Base-by-base conservation (phyloP, 2,797 vertebrate species). In the Picus viridis region DNA sequence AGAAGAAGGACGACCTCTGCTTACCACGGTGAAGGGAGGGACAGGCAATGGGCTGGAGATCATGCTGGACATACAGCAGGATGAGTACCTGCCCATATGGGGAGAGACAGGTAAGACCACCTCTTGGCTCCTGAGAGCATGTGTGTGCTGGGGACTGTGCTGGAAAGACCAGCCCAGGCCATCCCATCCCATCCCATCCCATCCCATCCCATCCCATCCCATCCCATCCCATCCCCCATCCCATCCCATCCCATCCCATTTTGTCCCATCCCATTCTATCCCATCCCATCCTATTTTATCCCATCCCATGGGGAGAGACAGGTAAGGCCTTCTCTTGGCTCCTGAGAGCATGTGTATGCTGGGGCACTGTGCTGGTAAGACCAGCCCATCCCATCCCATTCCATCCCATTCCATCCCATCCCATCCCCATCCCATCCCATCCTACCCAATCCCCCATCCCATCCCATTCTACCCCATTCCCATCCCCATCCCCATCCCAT, bases 1-100 rank as follows among this genome's bases (percentile, higher is more conserved):
- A 63, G 99, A 99, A 96, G 99, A 99, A 53, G 99, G 99, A 64
- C 98, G 98, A 90, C 98, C 98, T 73, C 98, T 99, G 80, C 98
- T 99, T 91, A 99, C 99, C 90, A 99, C 99, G 1, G 99, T 99
- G 97, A 99, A 99, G 96, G 99, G 99, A 57, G 99, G 99, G 18
- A 99, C 99, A 12, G 99, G 99, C 85, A 99, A 99, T 34, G 99
- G 99, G 16, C 95, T 99, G 96, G 99, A 99, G 97, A 99, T 99
- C 97, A 99, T 99, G 99, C 96, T 99, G 94, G 99, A 99, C 97
- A 99, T 99, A 95, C 99, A 99, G 97, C 99, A 99, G 95, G 99
- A 99, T 67, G 99, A 99, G 93, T 99, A 99, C 96, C 98, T 99
- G 89, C 99, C 99, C 7, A 99, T 99, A 96, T 99, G 99, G 99